Evolutionary conservation across 2,888 invertebrate species (phyloP).

Genomic region (Drosophila subsilvestris): DNA sequence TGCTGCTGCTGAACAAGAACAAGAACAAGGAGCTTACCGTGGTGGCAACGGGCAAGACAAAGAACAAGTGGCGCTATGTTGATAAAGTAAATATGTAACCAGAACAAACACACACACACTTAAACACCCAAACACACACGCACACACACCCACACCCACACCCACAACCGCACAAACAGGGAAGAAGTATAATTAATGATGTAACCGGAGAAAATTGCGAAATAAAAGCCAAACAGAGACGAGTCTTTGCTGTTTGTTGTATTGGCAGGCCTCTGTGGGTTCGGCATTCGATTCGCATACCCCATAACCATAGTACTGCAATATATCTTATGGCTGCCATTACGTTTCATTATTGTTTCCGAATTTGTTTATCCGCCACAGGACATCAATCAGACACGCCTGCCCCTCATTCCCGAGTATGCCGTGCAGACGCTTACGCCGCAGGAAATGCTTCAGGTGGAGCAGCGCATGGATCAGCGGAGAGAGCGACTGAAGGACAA

Average conservation of each 20-base stretch:
- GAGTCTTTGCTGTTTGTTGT: slow-evolving; percentile 41
- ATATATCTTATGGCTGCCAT: background rate
- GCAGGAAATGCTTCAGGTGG: slow-evolving; percentile 83
- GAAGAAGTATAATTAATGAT: slow-evolving; percentile 52
- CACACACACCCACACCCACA: slow-evolving; percentile 14
- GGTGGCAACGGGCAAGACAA: slow-evolving; percentile 83
- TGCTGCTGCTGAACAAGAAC: slow-evolving; percentile 84
- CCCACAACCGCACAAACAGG: slow-evolving; percentile 24
- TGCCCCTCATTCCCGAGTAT: slow-evolving; percentile 83
- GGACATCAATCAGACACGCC: slow-evolving; percentile 83
- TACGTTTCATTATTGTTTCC: slow-evolving; percentile 11
- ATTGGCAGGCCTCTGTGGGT: slow-evolving; percentile 61
- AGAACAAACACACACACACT: slow-evolving; percentile 20
- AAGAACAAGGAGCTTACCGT: slow-evolving; percentile 84
- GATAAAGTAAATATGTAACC: slow-evolving; percentile 84
- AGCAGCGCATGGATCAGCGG: slow-evolving; percentile 83
- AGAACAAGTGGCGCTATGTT: slow-evolving; percentile 83
- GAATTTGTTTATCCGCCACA: slow-evolving; percentile 52
- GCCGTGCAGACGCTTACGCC: slow-evolving; percentile 82
- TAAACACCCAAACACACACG: slow-evolving; percentile 17
- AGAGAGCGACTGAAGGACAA: slow-evolving; percentile 82
- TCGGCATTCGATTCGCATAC: slow-evolving; percentile 36
- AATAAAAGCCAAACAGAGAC: slow-evolving; percentile 48
- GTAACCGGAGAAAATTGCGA: slow-evolving; percentile 47
- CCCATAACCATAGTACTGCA: slow-evolving; percentile 22